Percentiles rank a stretch among this genome's conserved stretches.
These are phyloP conservation scores for Mermis nigrescens DNA, from an alignment of 2,888 invertebrate genomes.

Conservation along the genomic window DNA sequence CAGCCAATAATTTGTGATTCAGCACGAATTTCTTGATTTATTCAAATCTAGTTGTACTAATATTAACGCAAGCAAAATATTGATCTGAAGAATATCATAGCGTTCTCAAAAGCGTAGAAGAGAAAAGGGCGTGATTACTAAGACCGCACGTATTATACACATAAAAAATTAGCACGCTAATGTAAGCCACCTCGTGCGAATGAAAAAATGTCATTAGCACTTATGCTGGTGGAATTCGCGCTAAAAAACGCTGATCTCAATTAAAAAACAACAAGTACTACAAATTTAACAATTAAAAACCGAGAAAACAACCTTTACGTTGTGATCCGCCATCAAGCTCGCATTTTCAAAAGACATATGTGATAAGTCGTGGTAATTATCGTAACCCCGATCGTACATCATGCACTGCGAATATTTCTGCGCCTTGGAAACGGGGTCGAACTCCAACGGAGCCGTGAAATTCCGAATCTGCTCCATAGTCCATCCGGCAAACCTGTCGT, in stretches of 20 bases:
- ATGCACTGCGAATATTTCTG: not conserved
- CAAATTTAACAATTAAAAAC: not conserved
- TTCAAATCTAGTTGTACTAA: too few species aligned
- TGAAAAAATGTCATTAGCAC: too few species aligned
- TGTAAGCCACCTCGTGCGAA: too few species aligned
- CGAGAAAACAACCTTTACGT: too few species aligned
- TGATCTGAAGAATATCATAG: too few species aligned
- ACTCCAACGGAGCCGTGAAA: not conserved
- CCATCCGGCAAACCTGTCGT: slow-evolving; percentile 3
- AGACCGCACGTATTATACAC: not conserved
- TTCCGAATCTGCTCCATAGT: slow-evolving; percentile 5
- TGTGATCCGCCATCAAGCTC: slow-evolving; percentile 9
- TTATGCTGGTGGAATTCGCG: too few species aligned
- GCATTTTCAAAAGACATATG: slow-evolving; percentile 23
- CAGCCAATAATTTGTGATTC: too few species aligned
- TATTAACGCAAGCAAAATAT: too few species aligned
- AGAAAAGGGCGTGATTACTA: not conserved
- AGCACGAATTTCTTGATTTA: too few species aligned
- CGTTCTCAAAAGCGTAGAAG: not conserved
- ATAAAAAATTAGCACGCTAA: too few species aligned
- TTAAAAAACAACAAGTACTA: too few species aligned
- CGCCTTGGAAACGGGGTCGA: not conserved
- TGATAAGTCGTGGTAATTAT: slow-evolving; percentile 23
- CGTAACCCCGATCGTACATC: slow-evolving; percentile 19
- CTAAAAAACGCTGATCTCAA: too few species aligned